Base-by-base conservation (phyloP, 2,888 invertebrate species). In the Sarcophaga variegata region DNA sequence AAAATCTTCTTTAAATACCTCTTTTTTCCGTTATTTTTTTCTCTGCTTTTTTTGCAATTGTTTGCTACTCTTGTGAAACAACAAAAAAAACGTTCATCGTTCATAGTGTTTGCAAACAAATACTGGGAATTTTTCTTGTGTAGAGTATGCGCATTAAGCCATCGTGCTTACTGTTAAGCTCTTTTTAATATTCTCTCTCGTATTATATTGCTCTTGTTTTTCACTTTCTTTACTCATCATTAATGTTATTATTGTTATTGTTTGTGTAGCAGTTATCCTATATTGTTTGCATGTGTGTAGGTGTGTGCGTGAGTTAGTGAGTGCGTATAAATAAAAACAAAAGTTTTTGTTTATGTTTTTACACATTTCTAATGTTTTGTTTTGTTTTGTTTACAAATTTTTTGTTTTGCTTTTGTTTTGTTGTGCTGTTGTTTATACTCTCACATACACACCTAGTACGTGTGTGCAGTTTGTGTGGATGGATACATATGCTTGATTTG, bases 121-220 rank as follows among this genome's bases (percentile, higher is more conserved):
- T 87, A 87, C 72, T 79, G 87, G 87, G 87, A 87, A 87, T 80
- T 82, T 79, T 47, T 69, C 11, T 74, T 59, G 4, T 10, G 8
- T 45, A 64, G 59, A 27, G 49, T 47, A 75, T 37, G 11, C 22
- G 20, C 49, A 49, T 4, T 20, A n/a, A n/a, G 22, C 25, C 3
- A 47, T 75, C 45, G 67, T 54, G 45, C 47, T 0, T 12, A 49
- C 10, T 71, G 0, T 63, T 62, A 47, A 70, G 5, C 20, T 83
- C 64, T 22, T 69, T 62, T 60, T 14, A 54, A 14, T 17, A 27
- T 0, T 11, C 62, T 62, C 20, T 60, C 14, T 17, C 10, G 54
- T 54, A 14, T 12, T 54, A 3, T 14, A 4, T 14, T 17, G 14
- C 17, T 54, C 17, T 2, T 54, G 54, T 54, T 54, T 54, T 17